Conservation (phyloP, 2,797 vertebrate genomes). For the Ctenochaetus hawaiiensis region DNA sequence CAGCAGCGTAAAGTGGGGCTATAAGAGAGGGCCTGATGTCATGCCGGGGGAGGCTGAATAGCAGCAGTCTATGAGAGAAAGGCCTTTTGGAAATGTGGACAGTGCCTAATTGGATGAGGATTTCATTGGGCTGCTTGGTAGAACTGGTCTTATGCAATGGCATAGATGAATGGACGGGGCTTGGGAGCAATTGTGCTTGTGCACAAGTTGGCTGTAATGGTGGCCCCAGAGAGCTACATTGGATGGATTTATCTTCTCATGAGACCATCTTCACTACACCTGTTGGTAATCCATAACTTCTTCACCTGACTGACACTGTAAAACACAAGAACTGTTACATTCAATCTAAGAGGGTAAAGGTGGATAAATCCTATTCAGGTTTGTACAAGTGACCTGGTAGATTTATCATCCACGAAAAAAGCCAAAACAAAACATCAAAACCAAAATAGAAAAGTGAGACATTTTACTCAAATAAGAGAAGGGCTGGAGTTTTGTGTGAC, state of each 20-base stretch:
- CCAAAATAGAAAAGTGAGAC: constrained; percentile 9
- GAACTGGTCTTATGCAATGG: constrained; percentile 81
- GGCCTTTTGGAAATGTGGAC: constrained; percentile 83
- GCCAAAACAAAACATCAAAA: constrained; percentile 20
- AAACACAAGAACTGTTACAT: not conserved
- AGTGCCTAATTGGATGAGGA: constrained; percentile 86
- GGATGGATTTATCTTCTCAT: constrained; percentile 33
- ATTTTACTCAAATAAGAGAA: constrained; percentile 14
- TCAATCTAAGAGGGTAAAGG: not conserved
- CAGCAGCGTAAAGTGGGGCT: constrained; percentile 82
- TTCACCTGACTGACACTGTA: not conserved
- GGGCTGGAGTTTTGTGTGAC: not conserved
- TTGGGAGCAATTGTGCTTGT: constrained; percentile 67
- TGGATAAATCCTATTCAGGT: not conserved
- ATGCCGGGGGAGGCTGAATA: constrained; percentile 82
- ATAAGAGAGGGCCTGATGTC: constrained; percentile 83
- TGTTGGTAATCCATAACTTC: constrained; percentile 10
- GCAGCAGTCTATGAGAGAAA: constrained; percentile 80
- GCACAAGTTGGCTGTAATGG: constrained; percentile 61
- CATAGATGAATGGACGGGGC: constrained; percentile 73
- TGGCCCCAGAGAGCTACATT: constrained; percentile 38
- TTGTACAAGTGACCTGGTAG: not conserved
- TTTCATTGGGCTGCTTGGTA: constrained; percentile 78
- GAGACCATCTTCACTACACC: constrained; percentile 33
- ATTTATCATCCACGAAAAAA: constrained; percentile 3